phyloP scores from a whole-genome alignment of 1,140 invertebrate genomes.

The Conus ventricosus region DNA sequence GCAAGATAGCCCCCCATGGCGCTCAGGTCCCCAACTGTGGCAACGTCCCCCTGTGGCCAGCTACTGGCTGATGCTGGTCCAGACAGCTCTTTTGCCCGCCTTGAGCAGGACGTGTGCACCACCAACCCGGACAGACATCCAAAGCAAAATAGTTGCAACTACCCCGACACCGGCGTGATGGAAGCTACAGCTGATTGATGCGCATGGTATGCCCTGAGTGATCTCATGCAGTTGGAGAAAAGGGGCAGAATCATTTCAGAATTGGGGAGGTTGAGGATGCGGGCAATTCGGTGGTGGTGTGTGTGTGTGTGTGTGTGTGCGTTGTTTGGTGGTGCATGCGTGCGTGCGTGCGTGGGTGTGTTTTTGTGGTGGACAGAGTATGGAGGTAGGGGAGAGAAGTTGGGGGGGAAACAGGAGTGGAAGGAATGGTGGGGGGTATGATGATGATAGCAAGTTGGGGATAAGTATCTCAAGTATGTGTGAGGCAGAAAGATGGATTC shows the following conservation, averaged over 20 bases:
- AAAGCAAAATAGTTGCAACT: background rate
- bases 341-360: too few species aligned
- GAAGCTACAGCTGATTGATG: background rate
- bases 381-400: too few species aligned
- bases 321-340: too few species aligned
- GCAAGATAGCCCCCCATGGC: background rate
- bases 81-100: slow-evolving; percentile 22
- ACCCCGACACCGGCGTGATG: background rate
- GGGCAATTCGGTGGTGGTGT: background rate
- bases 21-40: slow-evolving; percentile 20
- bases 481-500: too few species aligned
- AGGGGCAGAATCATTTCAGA: too few species aligned
- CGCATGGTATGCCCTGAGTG: background rate
- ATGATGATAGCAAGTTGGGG: too few species aligned
- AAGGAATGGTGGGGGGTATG: too few species aligned
- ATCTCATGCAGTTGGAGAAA: background rate
- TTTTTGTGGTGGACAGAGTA: too few species aligned
- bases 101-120: slow-evolving; percentile 21
- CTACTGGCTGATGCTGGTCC: slow-evolving; percentile 21
- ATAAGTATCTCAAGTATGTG: too few species aligned
- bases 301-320: background rate
- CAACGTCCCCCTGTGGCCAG: slow-evolving; percentile 17
- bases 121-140: slow-evolving; percentile 35
- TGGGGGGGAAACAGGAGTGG: too few species aligned
- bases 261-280: too few species aligned